A percentile compares a stretch with the other conserved stretches of the same genome.
phyloP scores from a whole-genome alignment of 2,888 invertebrate genomes.

The Neuroscelio doddi region DNA sequence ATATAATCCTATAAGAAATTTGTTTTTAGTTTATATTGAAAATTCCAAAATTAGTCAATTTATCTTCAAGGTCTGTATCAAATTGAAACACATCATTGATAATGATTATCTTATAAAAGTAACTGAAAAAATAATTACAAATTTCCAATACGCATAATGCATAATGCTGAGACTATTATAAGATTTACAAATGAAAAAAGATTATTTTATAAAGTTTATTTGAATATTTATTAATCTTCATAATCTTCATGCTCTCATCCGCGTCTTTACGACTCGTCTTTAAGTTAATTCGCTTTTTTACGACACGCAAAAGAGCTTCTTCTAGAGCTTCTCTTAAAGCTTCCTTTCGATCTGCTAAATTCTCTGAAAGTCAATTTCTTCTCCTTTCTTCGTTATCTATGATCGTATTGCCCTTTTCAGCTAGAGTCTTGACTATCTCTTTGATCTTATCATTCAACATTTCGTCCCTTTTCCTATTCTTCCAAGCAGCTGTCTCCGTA shows the following conservation, averaged over 20 bases:
- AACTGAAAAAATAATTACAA: too few relatives aligned
- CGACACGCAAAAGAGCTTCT: conserved; percentile 27
- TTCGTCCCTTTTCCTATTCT: conserved; percentile 34
- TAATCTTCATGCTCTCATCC: conserved; percentile 25
- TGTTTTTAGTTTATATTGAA: too few relatives aligned
- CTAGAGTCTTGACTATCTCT: conserved; percentile 29
- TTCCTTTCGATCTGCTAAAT: not conserved
- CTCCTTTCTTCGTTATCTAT: conserved; percentile 32
- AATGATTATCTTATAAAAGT: too few relatives aligned
- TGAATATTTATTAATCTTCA: conserved; percentile 29
- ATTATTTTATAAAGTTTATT: conserved; percentile 10
- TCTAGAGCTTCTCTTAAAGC: not conserved
- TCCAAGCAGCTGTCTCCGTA: conserved; percentile 14
- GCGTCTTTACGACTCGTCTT: conserved; percentile 18
- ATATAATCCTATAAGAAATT: too few relatives aligned
- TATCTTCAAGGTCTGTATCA: too few relatives aligned
- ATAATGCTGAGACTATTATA: too few relatives aligned
- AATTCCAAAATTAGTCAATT: too few relatives aligned
- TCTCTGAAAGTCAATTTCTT: conserved; percentile 39
- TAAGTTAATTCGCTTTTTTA: conserved; percentile 38
- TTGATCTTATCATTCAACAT: conserved; percentile 38
- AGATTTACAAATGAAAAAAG: too few relatives aligned
- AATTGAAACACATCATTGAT: too few relatives aligned
- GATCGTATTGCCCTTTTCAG: conserved; percentile 40
- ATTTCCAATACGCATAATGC: too few relatives aligned